Base-by-base conservation (phyloP, 1,140 invertebrate species). In the Eciton burchellii region DNA sequence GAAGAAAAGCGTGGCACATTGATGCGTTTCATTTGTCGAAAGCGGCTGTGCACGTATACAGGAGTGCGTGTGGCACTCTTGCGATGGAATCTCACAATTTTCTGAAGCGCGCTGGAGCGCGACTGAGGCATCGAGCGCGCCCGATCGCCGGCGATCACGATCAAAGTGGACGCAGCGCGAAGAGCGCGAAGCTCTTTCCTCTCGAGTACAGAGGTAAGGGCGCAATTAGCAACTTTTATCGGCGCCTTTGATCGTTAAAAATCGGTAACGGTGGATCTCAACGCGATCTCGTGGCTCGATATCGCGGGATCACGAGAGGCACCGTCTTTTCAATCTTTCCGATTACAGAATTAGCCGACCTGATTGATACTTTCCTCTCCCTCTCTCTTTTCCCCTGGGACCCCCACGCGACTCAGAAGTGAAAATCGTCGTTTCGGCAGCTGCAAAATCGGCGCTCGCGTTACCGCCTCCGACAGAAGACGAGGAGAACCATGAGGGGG, bases 1-100 rank as follows among this genome's bases (percentile, higher is more conserved):
- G n/a, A n/a, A n/a, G n/a, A n/a, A n/a, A n/a, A n/a, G n/a, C n/a
- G n/a, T n/a, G n/a, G 45, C 19, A 49, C 72, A 83, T 83, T 82
- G 49, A 82, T 82, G 63, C 82, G 68, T 81, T 81, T 81, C 77
- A 73, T 62, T 81, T 81, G 68, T 81, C 41, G 68, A 79, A 79
- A 79, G 74, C 74, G 68, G 35, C 26, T 60, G 19, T 60, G 49
- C 54, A 68, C 43, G 66, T 77, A 68, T 77, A 77, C 16, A 49
- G 21, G 12, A 14, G 11, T 16, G 41, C 24, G 49, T 43, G 26
- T 79, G 54, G 68, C 35, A 35, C 68, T 68, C 16, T 63, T 43
- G 21, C 54, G 68, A 79, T 21, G 49, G 19, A 49, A 49, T 79
- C 52, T 79, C 68, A 45, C 74, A 79, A 79, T 79, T 79, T 57